phyloP scores from a whole-genome alignment of 2,888 invertebrate species.

The Pemphredon lugubris region DNA sequence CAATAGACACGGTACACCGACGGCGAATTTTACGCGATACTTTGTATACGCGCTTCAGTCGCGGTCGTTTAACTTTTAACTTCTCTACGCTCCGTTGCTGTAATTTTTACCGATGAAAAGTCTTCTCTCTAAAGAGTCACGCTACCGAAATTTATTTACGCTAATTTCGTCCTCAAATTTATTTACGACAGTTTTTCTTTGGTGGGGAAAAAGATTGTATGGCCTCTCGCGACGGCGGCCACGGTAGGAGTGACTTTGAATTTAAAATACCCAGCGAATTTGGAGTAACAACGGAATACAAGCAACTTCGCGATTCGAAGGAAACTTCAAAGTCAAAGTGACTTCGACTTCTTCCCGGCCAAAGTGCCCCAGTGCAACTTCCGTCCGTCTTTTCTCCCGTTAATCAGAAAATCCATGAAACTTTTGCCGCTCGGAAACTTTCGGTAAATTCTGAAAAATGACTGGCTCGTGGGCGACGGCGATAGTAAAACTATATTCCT shows the following conservation, averaged over 20 bases:
- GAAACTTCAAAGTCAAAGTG: neutral
- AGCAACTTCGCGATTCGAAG: neutral
- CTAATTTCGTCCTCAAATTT: too few relatives aligned
- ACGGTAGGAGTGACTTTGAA: neutral
- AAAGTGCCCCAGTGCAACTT: conserved; percentile 4
- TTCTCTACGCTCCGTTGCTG: too few relatives aligned
- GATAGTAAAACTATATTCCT: neutral
- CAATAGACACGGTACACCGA: too few relatives aligned
- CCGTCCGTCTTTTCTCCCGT: neutral
- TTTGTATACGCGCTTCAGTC: too few relatives aligned
- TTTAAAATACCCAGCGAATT: neutral
- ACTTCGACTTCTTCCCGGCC: neutral
- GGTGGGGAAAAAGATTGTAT: too few relatives aligned
- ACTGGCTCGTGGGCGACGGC: neutral
- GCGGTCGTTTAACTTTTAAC: too few relatives aligned
- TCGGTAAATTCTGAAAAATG: neutral
- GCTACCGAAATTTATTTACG: too few relatives aligned
- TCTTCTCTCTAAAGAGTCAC: too few relatives aligned
- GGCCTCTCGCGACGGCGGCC: neutral
- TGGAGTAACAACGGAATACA: neutral
- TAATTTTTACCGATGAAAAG: too few relatives aligned
- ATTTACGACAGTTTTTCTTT: too few relatives aligned
- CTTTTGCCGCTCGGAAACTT: neutral
- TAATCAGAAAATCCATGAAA: neutral
- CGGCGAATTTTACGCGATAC: too few relatives aligned